Evolutionary conservation across 2,113 vertebrate genomes (phyloP), one percentile per base, ranked within the genome.

Genomic region (Vicugna pacos): DNA sequence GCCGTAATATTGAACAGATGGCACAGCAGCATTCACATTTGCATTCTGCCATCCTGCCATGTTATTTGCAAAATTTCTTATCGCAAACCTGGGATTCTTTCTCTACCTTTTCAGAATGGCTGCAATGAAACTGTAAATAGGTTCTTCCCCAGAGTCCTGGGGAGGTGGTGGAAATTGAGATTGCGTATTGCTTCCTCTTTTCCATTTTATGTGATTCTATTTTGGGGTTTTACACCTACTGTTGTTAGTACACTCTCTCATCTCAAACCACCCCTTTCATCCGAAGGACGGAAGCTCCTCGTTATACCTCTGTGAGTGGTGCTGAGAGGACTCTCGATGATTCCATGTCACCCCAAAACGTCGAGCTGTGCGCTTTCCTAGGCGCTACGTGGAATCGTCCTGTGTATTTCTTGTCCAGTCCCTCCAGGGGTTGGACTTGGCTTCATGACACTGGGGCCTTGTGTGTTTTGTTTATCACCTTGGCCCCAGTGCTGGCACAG

Each of bases 1-100:
- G 96, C 89, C 0, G 83, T 97, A 93, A 95, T 96, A 97, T 86
- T 69, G 97, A 96, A 92, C 98, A 98, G 98, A 98, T 98, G 97
- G 97, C 84, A 62, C 42, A 3, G 89, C 87, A 96, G 98, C 96
- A 83, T 85, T 96, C 93, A 83, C 95, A 98, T 98, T 98, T 98
- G 96, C 97, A 98, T 98, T 97, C 97, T 97, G 97, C 93, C 73
- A 38, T 97, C 84, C 92, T 97, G 97, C 98, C 97, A 84, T 97
- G 94, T 95, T 97, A 97, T 97, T 96, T 97, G 97, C 97, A 97
- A 62, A 96, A 97, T 97, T 97, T 93, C 96, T 81, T 91, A 82
- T 93, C 86, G 91, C 93, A 97, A 97, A 92, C 94, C 96, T 95
- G 94, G 85, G 87, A 89, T 97, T 93, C 91, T 96, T 94, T 96